Conservation (phyloP, 2,797 vertebrate species). For the Podargus strigoides region DNA sequence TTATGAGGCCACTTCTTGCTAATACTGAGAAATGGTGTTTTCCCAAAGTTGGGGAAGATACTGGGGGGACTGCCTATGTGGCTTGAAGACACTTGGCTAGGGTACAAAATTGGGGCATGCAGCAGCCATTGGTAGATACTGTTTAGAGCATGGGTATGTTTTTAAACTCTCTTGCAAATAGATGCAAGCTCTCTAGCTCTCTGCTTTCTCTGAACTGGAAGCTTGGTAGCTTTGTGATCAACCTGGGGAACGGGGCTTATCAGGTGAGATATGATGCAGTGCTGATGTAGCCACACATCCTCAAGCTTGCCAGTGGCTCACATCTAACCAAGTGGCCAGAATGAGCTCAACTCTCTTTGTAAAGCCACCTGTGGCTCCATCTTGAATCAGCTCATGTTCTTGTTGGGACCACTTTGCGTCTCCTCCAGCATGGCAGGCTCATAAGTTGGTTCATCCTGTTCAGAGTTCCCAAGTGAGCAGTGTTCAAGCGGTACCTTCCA, state of each 20-base stretch:
- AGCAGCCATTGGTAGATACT: neutral
- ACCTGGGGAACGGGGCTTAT: neutral
- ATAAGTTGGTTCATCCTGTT: neutral
- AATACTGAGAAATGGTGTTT: neutral
- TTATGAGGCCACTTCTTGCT: neutral
- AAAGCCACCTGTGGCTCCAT: rapidly evolving
- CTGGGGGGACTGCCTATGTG: rapidly evolving
- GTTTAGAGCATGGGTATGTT: neutral
- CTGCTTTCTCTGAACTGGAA: neutral
- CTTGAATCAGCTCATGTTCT: neutral
- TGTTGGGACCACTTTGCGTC: neutral
- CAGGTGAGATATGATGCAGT: rapidly evolving
- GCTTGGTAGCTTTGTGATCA: neutral
- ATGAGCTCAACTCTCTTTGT: neutral
- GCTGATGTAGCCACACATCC: neutral
- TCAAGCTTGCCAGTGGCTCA: neutral
- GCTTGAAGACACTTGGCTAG: neutral
- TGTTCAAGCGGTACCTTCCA: neutral
- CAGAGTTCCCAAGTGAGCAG: neutral
- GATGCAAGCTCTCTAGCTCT: neutral
- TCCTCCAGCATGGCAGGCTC: neutral
- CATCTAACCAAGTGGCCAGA: neutral
- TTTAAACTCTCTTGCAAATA: neutral
- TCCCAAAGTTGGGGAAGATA: neutral
- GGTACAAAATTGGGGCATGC: neutral